Conservation (phyloP, 37 sponge, comb jelly and placozoan genomes). For the Cliona cf. orientalis region DNA sequence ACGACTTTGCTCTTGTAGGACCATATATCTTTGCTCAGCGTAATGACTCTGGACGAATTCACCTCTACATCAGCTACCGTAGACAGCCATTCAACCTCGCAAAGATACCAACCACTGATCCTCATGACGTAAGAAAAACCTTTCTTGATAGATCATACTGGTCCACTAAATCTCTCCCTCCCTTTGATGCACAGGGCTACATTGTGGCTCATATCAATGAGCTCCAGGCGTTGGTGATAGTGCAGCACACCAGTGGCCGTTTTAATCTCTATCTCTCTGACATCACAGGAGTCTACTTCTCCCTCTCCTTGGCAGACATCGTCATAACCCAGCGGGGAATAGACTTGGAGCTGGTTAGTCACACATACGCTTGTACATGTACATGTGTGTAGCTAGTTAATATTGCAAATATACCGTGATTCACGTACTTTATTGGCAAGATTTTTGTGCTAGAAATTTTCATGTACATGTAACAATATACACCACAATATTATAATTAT, state of each 20-base stretch:
- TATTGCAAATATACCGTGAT: background rate
- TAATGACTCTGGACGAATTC: background rate
- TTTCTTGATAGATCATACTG: background rate
- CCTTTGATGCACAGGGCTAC: conserved; percentile 24
- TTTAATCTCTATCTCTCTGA: conserved; percentile 74
- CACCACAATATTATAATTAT: no score
- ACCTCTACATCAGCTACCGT: conserved; percentile 40
- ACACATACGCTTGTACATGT: no score
- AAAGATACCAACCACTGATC: conserved; percentile 19
- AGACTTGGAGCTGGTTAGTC: conserved; percentile 37
- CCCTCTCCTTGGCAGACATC: conserved; percentile 48
- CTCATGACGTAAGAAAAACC: conserved; percentile 34
- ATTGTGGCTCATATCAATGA: conserved; percentile 26
- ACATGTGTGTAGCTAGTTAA: no score
- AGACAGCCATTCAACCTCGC: conserved; percentile 26
- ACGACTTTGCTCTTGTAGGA: conserved; percentile 25
- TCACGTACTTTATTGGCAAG: background rate
- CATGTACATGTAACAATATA: no score
- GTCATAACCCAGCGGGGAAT: background rate
- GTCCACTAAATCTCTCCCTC: background rate
- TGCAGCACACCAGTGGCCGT: conserved; percentile 23
- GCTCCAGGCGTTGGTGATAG: conserved; percentile 54
- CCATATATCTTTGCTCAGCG: conserved; percentile 59
- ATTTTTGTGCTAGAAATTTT: background rate
- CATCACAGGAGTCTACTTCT: conserved; percentile 47